These are phyloP conservation scores for Dromococcyx pavoninus DNA, from an alignment of 2,797 vertebrate genomes.

Conservation along the genomic window DNA sequence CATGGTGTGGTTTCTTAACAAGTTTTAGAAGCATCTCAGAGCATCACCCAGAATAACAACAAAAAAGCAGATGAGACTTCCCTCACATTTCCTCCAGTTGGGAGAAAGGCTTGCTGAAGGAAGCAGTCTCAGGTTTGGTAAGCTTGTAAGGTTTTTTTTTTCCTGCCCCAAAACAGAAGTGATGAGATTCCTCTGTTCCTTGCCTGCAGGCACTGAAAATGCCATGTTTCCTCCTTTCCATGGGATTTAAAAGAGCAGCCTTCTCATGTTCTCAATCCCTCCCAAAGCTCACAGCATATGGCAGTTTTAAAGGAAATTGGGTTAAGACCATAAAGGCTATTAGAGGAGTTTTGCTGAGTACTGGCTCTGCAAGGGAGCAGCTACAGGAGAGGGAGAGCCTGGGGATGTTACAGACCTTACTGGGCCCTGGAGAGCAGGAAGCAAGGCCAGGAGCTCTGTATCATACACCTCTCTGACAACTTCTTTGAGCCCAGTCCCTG, in stretches of 20 bases:
- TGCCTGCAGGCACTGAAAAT: constrained; percentile 25
- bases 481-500: neutral
- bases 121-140: neutral
- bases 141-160: neutral
- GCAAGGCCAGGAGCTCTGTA: neutral
- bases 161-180: neutral
- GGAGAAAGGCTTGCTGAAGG: neutral
- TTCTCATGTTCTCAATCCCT: constrained; percentile 33
- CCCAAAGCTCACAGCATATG: constrained; percentile 53
- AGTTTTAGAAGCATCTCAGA: neutral
- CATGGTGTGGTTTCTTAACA: neutral
- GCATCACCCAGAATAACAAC: neutral
- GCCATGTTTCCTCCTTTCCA: neutral
- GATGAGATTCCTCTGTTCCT: neutral
- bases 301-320: constrained; percentile 43
- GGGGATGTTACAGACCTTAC: neutral
- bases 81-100: neutral
- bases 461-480: neutral
- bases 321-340: constrained; percentile 45
- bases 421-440: neutral
- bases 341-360: constrained; percentile 21
- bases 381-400: neutral
- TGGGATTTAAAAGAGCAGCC: constrained; percentile 41
- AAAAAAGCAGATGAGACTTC: neutral
- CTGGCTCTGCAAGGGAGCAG: neutral